These are phyloP conservation scores for Vultur gryphus DNA, from an alignment of 2,797 vertebrate genomes.

Conservation along the genomic window DNA sequence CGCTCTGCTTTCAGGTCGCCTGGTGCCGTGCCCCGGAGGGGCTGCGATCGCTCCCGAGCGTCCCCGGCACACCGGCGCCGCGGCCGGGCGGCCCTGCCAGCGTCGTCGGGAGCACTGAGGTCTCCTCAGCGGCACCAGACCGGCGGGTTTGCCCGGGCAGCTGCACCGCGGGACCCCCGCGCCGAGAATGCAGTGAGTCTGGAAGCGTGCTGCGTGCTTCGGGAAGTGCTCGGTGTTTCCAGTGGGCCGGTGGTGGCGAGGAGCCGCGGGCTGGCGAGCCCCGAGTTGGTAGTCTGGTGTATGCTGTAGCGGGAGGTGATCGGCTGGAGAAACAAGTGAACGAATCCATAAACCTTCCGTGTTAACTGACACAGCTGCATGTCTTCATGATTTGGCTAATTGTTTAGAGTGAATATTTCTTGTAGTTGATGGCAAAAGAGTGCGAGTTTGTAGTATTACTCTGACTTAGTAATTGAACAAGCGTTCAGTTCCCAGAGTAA, in stretches of 20 bases:
- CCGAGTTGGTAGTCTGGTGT: fast-evolving
- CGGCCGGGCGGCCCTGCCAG: no score
- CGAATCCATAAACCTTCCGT: fast-evolving
- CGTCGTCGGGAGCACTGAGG: background rate
- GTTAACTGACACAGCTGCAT: fast-evolving
- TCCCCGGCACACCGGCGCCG: no score
- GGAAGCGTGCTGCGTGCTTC: no score
- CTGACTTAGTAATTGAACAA: fast-evolving
- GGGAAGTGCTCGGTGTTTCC: no score
- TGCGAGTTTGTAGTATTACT: fast-evolving
- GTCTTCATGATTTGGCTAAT: fast-evolving
- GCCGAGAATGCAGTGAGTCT: background rate
- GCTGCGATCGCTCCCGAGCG: no score
- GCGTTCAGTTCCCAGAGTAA: fast-evolving
- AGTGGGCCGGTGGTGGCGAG: background rate
- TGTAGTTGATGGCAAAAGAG: fast-evolving
- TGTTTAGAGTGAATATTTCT: fast-evolving
- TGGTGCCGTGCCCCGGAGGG: background rate
- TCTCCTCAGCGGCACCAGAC: background rate
- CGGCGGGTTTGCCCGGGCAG: no score
- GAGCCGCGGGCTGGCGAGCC: background rate
- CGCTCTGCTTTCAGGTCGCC: background rate
- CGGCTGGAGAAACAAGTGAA: background rate
- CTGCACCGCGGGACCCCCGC: background rate
- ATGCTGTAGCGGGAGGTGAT: fast-evolving